These are phyloP conservation scores for Phrynocephalus guinanensis DNA, from an alignment of 2,797 vertebrate genomes.

Conservation along the genomic window DNA sequence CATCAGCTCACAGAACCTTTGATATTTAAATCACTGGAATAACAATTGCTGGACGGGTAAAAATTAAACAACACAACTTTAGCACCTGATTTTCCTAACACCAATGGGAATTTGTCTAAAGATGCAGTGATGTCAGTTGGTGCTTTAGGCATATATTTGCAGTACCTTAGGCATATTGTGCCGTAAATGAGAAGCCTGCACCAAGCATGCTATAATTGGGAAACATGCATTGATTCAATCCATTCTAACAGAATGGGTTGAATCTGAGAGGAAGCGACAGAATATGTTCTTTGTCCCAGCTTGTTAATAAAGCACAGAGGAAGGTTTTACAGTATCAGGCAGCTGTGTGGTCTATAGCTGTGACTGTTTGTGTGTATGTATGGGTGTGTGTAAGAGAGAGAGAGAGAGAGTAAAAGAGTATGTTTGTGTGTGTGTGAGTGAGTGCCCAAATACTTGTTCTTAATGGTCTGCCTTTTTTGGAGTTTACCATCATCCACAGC, in stretches of 20 bases:
- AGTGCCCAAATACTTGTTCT: conserved; percentile 56
- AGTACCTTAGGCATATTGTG: conserved; percentile 25
- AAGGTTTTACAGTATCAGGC: conserved; percentile 75
- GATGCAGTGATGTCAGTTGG: background rate
- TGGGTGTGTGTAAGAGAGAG: conserved; percentile 31
- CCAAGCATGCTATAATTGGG: conserved; percentile 11
- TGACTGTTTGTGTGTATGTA: conserved; percentile 44
- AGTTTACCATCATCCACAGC: conserved; percentile 83
- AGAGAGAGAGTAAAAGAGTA: too few species aligned
- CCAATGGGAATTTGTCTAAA: background rate
- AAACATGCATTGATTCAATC: conserved; percentile 11
- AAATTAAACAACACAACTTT: background rate
- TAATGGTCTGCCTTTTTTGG: conserved; percentile 74
- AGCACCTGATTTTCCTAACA: background rate
- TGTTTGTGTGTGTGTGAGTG: conserved; percentile 58
- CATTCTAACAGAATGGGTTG: conserved; percentile 20
- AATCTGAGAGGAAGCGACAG: conserved; percentile 42
- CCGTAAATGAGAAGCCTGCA: background rate
- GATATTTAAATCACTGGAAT: conserved; percentile 11
- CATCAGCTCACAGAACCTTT: conserved; percentile 49
- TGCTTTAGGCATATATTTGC: background rate
- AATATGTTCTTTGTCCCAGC: conserved; percentile 15
- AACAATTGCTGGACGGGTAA: conserved; percentile 25
- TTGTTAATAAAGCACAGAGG: conserved; percentile 43
- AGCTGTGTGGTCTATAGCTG: conserved; percentile 50